A percentile compares a stretch with the other conserved stretches of the same genome.
Evolutionary conservation across 2,888 invertebrate species (phyloP).

Genomic region (Monopis laevigella): DNA sequence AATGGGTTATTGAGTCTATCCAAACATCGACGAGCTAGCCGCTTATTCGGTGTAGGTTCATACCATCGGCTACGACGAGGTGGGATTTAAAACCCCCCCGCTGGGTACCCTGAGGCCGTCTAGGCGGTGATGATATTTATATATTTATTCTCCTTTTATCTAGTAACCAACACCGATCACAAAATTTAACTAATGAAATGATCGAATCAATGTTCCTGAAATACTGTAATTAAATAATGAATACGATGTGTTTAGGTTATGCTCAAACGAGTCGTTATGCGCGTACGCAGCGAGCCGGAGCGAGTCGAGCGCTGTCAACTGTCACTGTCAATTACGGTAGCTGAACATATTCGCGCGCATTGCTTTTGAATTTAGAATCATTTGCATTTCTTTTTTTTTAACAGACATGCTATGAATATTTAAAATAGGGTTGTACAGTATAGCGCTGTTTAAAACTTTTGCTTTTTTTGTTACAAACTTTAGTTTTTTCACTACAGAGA

Average conservation of each 20-base stretch:
- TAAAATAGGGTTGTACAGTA: too few species aligned
- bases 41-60: too few species aligned
- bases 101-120: too few species aligned
- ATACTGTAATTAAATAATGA: conserved; percentile 21
- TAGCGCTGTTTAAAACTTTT: too few species aligned
- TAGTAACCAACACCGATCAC: neutral
- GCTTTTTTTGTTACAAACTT: too few species aligned
- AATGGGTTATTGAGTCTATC: too few species aligned
- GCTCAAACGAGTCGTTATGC: conserved; percentile 44
- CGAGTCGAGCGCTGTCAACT: conserved; percentile 30
- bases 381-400: conserved; percentile 17
- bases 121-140: neutral
- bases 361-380: conserved; percentile 54
- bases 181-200: neutral
- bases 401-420: too few species aligned
- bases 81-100: too few species aligned
- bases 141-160: neutral
- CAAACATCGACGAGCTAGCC: too few species aligned
- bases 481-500: too few species aligned
- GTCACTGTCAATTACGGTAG: conserved; percentile 59
- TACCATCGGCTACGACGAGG: too few species aligned
- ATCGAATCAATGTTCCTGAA: neutral
- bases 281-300: conserved; percentile 29
- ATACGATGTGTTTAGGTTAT: conserved; percentile 40
- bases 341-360: conserved; percentile 40